These are phyloP conservation scores for Micromussa lordhowensis DNA, from an alignment of 92 coral and sea anemone genomes.

Conservation along the genomic window DNA sequence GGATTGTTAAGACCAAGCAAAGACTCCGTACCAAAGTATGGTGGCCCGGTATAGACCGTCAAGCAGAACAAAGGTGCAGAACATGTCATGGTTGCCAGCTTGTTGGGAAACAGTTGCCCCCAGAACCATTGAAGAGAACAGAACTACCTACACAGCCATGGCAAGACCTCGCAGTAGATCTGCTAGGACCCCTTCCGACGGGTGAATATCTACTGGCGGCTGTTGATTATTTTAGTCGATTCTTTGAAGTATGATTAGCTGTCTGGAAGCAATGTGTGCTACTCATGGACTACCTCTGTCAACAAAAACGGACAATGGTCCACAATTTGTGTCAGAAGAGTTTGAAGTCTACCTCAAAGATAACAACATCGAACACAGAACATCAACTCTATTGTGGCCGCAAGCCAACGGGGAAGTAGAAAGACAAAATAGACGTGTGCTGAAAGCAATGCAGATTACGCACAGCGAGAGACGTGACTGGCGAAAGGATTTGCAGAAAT, in stretches of 20 bases:
- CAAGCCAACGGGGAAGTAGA: slow-evolving; percentile 61
- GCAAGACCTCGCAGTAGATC: slow-evolving; percentile 22
- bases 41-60: slow-evolving; percentile 42
- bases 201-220: slow-evolving; percentile 21
- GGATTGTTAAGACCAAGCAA: slow-evolving; percentile 36
- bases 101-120: neutral
- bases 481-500: slow-evolving; percentile 34
- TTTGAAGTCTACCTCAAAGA: slow-evolving; percentile 47
- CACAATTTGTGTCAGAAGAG: slow-evolving; percentile 31
- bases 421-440: slow-evolving; percentile 42
- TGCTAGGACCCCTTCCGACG: slow-evolving; percentile 43
- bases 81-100: slow-evolving; percentile 41
- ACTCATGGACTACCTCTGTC: no score
- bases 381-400: slow-evolving; percentile 53
- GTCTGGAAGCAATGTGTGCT: slow-evolving; percentile 22
- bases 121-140: slow-evolving; percentile 12
- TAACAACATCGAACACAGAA: slow-evolving; percentile 22
- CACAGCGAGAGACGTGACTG: slow-evolving; percentile 41
- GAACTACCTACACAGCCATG: slow-evolving; percentile 29
- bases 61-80: slow-evolving; percentile 28
- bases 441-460: no score
- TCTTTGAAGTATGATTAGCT: slow-evolving; percentile 45
- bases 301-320: slow-evolving; percentile 34
- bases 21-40: slow-evolving; percentile 43
- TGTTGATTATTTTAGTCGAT: slow-evolving; percentile 40